Evolutionary conservation across 2,797 vertebrate species (phyloP), one percentile per base, ranked within the genome.

Genomic region (Cercopithecus petaurista): DNA sequence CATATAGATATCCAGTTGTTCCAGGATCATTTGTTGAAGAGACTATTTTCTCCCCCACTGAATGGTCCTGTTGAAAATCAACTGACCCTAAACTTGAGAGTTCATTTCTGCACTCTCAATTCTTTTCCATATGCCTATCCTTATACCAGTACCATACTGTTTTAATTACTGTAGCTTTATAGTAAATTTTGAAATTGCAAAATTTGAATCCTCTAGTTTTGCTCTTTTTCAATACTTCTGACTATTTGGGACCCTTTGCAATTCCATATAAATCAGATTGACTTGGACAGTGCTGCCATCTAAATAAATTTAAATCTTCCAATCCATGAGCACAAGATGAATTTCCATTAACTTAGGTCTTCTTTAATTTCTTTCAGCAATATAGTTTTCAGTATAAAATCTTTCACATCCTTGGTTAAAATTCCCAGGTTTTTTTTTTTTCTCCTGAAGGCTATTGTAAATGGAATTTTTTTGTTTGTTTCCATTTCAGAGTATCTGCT

Each of bases 161-260:
- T 84, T 41, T 39, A 72, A 72, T 72, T 57, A 77, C 33, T 67
- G 57, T 2, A 36, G 57, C 39, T 70, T 84, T 84, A 28, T 21
- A 59, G 21, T 55, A 55, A 88, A 48, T 83, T 95, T 79, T 88
- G 57, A 88, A 88, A 83, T 28, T 67, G 36, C 57, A 92, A 95
- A 57, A n/a, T 95, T 48, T 61, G 36, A 85, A 85, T 61, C 41
- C 4, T 80, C 73, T 19, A 61, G 52, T 36, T 90, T 24, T 85
- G 24, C 61, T 85, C 17, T 79, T 85, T 93, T 80, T 59, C 30
- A 77, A 70, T 48, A 77, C 24, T 96, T 96, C 73, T 43, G 24
- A n/a, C 43, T 79, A 72, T 90, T 52, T 26, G 43, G 13, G 24
- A 2, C 24, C 13, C 43, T 85, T 15, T 73, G 36, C 24, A 80